Base-by-base conservation (phyloP, 2,888 invertebrate genomes). In the Dynastes hyllus region DNA sequence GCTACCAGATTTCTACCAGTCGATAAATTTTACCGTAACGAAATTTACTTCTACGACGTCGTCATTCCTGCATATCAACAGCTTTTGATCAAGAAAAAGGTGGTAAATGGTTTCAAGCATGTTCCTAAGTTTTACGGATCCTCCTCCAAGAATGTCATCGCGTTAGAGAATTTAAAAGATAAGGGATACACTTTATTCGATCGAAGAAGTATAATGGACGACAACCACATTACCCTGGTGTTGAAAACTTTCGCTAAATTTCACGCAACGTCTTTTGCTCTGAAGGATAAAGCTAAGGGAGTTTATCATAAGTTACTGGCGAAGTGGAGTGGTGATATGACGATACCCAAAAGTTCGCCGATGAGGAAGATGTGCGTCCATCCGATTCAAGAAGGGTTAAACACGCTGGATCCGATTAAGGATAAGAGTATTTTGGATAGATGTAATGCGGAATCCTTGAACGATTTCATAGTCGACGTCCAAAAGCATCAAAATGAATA, bases 141-240 rank as follows among this genome's bases (percentile, higher is more conserved):
- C 5, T 73, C 79, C 0, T 16, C 50, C 16, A 45, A 58, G 22
- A 78, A 80, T 58, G 58, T 61, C 4, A 65, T 80, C 37, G 78
- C 75, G 2, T 16, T 81, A 13, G 80, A 79, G 65, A 81, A 81
- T 51, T 45, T 81, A 13, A 66, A 45, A 29, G 76, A 22, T 1
- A 65, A 70, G n/a, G 80, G 81, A 13, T 81, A 73, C 55, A 27
- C 40, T 13, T 16, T 80, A 50, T 79, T 78, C 71, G 76, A 80
- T 53, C 51, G 79, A 13, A 79, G 9, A 16, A 45, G 13, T 22
- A 32, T 45, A 8, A 81, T 81, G 79, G 63, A 81, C 55, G 75
- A 71, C 11, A 40, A 73, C 3, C 81, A 81, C 63, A 69, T 81
- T 2, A 50, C 37, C 0, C 50, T 79, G 37, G 70, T 78, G n/a